These are phyloP conservation scores for Syngnathus rostellatus DNA, from an alignment of 2,797 vertebrate genomes.

Conservation along the genomic window DNA sequence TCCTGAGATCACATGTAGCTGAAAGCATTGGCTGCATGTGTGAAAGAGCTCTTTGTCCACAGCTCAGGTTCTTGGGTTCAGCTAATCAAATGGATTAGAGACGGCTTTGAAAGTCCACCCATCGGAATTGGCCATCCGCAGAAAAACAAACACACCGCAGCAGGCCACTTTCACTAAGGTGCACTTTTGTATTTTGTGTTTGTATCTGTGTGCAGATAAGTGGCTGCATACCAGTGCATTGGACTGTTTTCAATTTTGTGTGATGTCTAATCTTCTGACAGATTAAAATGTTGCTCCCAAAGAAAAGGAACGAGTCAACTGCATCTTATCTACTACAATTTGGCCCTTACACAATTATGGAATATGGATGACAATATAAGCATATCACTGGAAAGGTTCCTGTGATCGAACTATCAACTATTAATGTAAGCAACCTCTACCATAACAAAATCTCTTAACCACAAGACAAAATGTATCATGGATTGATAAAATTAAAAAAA, in stretches of 20 bases:
- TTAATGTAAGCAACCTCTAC: no score
- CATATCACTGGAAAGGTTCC: not conserved
- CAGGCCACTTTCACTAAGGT: constrained; percentile 39
- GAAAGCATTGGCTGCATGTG: constrained; percentile 55
- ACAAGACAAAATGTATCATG: no score
- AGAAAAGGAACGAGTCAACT: not conserved
- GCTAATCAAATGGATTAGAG: constrained; percentile 74
- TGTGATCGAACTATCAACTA: not conserved
- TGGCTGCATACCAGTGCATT: constrained; percentile 43
- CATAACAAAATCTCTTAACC: no score
- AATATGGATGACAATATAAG: no score
- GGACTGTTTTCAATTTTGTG: constrained; percentile 29
- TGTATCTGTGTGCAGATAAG: constrained; percentile 23
- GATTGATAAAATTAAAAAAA: no score
- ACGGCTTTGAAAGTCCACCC: constrained; percentile 62
- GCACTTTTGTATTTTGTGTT: constrained; percentile 46
- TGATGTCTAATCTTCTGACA: constrained; percentile 1
- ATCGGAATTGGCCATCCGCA: constrained; percentile 51
- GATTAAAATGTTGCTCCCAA: not conserved
- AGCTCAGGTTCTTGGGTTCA: constrained; percentile 61
- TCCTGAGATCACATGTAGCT: constrained; percentile 63
- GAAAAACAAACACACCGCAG: constrained; percentile 63
- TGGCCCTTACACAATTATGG: no score
- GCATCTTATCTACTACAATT: no score
- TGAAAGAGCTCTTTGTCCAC: constrained; percentile 71